Percentiles rank a stretch among this genome's conserved stretches.
Evolutionary conservation across 2,888 invertebrate genomes (phyloP).

Genomic region (Mesopsocus fuscifrons): DNA sequence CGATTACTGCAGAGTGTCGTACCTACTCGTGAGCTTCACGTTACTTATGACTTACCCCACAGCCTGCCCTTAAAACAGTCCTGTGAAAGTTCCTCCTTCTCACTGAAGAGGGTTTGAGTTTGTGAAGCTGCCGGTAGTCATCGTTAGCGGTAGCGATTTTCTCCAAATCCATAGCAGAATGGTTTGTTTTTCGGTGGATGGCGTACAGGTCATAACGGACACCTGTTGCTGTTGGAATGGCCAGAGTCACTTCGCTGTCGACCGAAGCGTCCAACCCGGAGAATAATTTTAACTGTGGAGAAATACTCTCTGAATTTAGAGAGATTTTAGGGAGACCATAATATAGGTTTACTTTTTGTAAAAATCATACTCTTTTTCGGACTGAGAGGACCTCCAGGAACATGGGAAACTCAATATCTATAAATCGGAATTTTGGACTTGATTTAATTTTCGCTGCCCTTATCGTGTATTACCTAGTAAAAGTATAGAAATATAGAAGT

Average conservation of each 20-base stretch:
- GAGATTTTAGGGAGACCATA: too few species aligned
- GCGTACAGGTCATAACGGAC: neutral
- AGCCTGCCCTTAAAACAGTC: neutral
- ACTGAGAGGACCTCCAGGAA: too few species aligned
- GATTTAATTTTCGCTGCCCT: too few species aligned
- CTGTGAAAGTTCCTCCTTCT: neutral
- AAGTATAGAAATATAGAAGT: too few species aligned
- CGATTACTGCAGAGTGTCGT: too few species aligned
- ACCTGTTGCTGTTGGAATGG: neutral
- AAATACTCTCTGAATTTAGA: too few species aligned
- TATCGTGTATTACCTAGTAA: too few species aligned
- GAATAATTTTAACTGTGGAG: neutral
- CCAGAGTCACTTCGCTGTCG: neutral
- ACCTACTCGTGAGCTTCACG: too few species aligned
- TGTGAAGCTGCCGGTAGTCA: neutral
- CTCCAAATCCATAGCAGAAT: slow-evolving; percentile 10
- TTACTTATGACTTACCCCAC: neutral
- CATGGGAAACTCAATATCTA: too few species aligned
- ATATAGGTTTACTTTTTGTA: too few species aligned
- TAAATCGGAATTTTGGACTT: too few species aligned
- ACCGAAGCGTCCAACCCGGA: neutral
- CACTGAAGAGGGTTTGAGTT: neutral
- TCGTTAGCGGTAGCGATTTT: slow-evolving; percentile 12
- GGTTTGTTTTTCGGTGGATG: neutral
- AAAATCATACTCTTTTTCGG: too few species aligned